Evolutionary conservation across 2,888 invertebrate genomes (phyloP).

Genomic region (Pocota personata): DNA sequence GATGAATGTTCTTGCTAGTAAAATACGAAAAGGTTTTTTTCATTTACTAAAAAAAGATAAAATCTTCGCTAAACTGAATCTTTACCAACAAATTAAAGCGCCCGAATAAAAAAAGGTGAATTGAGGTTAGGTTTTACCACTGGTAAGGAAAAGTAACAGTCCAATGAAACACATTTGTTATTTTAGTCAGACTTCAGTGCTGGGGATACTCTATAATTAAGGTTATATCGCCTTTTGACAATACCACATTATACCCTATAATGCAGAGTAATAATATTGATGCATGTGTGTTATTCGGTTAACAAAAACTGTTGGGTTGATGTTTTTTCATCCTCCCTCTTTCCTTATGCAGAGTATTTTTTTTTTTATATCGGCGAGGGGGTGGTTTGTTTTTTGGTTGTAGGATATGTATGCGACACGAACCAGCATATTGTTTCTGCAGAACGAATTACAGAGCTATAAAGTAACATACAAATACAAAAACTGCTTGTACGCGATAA

Average conservation of each 20-base stretch:
- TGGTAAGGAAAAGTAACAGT: too few species aligned
- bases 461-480: conserved; percentile 30
- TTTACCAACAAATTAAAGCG: too few species aligned
- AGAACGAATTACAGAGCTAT: conserved; percentile 44
- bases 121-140: too few species aligned
- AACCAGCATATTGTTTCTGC: conserved; percentile 30
- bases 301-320: not conserved
- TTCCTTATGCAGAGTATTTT: not conserved
- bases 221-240: not conserved
- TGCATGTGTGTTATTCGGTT: conserved; percentile 6
- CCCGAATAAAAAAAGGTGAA: too few species aligned
- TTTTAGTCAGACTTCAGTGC: too few species aligned
- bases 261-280: not conserved
- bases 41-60: too few species aligned
- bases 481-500: conserved; percentile 3
- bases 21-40: too few species aligned
- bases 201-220: too few species aligned
- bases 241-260: not conserved
- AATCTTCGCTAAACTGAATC: too few species aligned
- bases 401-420: not conserved
- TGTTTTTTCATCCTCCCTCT: not conserved
- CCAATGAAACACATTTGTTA: too few species aligned
- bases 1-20: too few species aligned
- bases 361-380: not conserved
- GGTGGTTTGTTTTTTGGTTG: not conserved